Evolutionary conservation across 2,113 vertebrate genomes (phyloP), one percentile per base, ranked within the genome.

Genomic region (Aptenodytes forsteri): DNA sequence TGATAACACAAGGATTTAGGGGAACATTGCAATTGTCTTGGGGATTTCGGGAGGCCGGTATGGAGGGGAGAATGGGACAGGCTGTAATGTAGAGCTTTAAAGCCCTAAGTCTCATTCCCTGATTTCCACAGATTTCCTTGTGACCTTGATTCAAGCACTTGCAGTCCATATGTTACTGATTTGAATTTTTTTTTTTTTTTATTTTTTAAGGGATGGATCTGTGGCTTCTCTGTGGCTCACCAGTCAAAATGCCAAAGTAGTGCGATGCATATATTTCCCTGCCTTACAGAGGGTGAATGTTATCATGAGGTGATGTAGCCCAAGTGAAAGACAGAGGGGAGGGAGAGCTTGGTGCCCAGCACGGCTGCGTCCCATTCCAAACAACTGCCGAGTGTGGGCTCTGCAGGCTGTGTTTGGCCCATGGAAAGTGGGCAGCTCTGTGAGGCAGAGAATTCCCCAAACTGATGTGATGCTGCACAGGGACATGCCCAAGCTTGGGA

Each of bases 81-180:
- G 67, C 38, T 54, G 49, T 27, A 66, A 12, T 5, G 30, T 26
- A 73, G 70, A 62, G 71, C 42, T 83, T 69, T 77, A 46, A 92
- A 90, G 67, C 66, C 20, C 47, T 23, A 16, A 34, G 52, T 89
- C 76, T 64, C 8, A 0, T 81, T 89, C 44, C 49, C 70, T 66
- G 46, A 30, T 93, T 91, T 88, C 78, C 58, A 44, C 23, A 66
- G 77, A 54, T 85, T 94, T 96, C n/a, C 46, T 49, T 64, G 55
- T 69, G 91, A 95, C 92, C 83, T 93, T 94, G 83, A 79, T 87
- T 91, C 62, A 73, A 80, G 55, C 62, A 32, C 38, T 90, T 69
- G 47, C 15, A 29, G 92, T 58, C 85, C 75, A 42, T 94, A 69
- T 80, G 95, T 69, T 91, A 83, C 36, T 38, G 36, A 87, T 82